phyloP scores from a whole-genome alignment of 2,113 vertebrate species.

The Climacteris rufus region DNA sequence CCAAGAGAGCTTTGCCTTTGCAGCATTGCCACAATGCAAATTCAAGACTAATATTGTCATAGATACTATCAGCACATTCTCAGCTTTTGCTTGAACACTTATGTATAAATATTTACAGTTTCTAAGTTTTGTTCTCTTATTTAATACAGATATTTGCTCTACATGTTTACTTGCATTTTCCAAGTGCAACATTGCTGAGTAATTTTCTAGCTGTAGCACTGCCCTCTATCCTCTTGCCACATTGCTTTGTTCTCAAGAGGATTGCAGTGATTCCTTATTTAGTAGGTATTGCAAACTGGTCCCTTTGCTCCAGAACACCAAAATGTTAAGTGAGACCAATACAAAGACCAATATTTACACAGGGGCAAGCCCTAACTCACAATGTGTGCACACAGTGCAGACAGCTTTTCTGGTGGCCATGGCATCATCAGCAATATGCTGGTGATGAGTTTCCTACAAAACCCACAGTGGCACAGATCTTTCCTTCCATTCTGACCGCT shows the following conservation, averaged over 20 bases:
- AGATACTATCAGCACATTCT: neutral
- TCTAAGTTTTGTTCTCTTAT: neutral
- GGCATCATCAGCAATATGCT: neutral
- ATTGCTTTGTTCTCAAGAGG: neutral
- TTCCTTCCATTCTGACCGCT: neutral
- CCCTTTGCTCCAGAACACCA: neutral
- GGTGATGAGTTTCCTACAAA: neutral
- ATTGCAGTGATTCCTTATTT: neutral
- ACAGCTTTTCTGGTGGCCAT: neutral
- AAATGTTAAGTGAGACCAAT: neutral
- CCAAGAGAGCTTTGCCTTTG: neutral
- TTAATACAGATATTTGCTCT: neutral
- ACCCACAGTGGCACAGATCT: neutral
- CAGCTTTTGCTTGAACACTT: neutral
- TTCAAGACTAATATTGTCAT: neutral
- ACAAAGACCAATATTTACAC: neutral
- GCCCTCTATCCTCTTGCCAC: neutral
- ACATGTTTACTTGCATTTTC: neutral
- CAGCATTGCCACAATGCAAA: neutral
- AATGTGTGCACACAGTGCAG: neutral
- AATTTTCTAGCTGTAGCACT: neutral
- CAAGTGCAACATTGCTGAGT: neutral
- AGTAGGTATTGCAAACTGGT: neutral
- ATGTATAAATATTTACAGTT: neutral
- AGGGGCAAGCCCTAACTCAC: neutral